Evolutionary conservation across 1,140 invertebrate genomes (phyloP).

Genomic region (Dryas iulia): DNA sequence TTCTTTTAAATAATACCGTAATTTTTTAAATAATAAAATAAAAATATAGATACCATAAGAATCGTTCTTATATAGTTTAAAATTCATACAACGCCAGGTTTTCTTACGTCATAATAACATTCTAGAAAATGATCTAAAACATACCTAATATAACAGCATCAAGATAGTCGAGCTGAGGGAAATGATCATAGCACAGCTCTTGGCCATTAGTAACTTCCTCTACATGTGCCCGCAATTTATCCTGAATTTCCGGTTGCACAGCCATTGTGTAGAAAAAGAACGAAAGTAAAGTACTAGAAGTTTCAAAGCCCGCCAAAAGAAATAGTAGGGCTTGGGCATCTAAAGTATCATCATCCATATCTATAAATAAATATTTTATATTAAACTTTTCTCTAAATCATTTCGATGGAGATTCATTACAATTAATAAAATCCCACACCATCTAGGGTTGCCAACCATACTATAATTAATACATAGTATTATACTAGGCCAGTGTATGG

Average conservation of each 20-base stretch:
- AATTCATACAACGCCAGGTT: too few species aligned
- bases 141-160: slow-evolving; percentile 79
- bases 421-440: too few species aligned
- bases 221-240: slow-evolving; percentile 82
- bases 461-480: too few species aligned
- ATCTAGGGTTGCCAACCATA: too few species aligned
- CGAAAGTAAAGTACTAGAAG: slow-evolving; percentile 77
- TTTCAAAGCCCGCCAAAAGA: slow-evolving; percentile 78
- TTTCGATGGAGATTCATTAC: too few species aligned
- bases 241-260: slow-evolving; percentile 82
- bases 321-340: slow-evolving; percentile 72
- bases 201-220: slow-evolving; percentile 68
- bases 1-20: too few species aligned
- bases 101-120: not conserved
- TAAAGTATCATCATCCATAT: slow-evolving; percentile 69
- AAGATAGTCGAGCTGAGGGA: slow-evolving; percentile 80
- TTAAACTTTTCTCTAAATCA: too few species aligned
- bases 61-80: too few species aligned
- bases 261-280: slow-evolving; percentile 83
- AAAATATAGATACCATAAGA: too few species aligned
- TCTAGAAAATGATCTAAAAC: too few species aligned
- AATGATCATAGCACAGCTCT: slow-evolving; percentile 80
- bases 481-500: too few species aligned
- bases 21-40: too few species aligned
- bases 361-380: slow-evolving; percentile 41